phyloP scores from a whole-genome alignment of 2,888 invertebrate genomes.

The Idaea aversata region DNA sequence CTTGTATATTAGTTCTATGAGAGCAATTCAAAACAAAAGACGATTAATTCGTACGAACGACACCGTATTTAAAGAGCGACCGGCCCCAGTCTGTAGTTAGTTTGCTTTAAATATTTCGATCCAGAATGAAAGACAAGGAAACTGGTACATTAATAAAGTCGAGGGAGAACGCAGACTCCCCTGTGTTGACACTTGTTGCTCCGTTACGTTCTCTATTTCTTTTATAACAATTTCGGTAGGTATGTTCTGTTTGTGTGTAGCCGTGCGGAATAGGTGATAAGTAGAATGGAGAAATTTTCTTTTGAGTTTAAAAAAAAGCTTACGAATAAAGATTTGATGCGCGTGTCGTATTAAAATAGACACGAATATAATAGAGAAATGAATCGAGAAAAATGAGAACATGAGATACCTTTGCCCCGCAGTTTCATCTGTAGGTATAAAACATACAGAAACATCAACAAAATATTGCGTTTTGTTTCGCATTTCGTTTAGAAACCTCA shows the following conservation, averaged over 20 bases:
- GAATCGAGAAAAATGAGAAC: too few species aligned
- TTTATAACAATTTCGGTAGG: slow-evolving; percentile 22
- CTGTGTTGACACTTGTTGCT: slow-evolving; percentile 62
- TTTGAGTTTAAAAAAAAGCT: neutral
- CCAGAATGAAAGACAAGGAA: slow-evolving; percentile 33
- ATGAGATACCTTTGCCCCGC: too few species aligned
- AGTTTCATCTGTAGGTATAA: too few species aligned
- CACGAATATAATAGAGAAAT: too few species aligned
- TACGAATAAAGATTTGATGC: neutral
- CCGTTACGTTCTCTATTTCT: slow-evolving; percentile 36
- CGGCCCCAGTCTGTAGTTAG: neutral
- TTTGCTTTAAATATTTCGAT: slow-evolving; percentile 19
- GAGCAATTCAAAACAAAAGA: too few species aligned
- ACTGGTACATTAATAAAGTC: slow-evolving; percentile 47
- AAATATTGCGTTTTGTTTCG: too few species aligned
- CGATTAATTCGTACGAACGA: too few species aligned
- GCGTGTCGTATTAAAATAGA: too few species aligned
- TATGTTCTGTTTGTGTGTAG: slow-evolving; percentile 16
- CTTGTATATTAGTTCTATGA: too few species aligned
- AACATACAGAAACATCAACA: too few species aligned
- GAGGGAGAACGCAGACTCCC: slow-evolving; percentile 38
- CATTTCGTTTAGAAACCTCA: too few species aligned
- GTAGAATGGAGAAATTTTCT: neutral
- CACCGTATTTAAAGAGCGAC: neutral
- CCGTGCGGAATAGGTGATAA: slow-evolving; percentile 13